Base-by-base conservation (phyloP, 1,140 invertebrate genomes). In the Drosophila athabasca region DNA sequence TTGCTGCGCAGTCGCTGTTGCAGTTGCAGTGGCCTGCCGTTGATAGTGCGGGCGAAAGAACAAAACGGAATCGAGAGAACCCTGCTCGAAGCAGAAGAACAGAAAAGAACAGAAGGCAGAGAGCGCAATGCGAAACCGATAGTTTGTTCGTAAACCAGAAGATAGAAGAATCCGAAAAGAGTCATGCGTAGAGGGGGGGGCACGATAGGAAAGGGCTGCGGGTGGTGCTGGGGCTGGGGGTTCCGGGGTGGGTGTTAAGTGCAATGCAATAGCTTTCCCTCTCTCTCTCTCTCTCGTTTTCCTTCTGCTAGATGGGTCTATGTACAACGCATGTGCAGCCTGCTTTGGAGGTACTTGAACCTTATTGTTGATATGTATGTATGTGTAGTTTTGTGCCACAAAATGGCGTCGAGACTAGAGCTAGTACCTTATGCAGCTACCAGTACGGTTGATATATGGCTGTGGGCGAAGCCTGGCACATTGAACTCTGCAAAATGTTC, bases 271-370 rank as follows among this genome's bases (percentile, higher is more conserved):
- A 17, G 15, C 17, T 19, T 19, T 7, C 5, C 45, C 17, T 11
- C 15, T 52, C 50, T 17, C 17, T 19, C 22, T 41, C 13, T 41
- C 39, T 52, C 62, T 22, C 19, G 26, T 43, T 19, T 4, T 31
- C 26, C 35, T 29, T 49, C 49, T 26, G 35, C 24, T 43, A 13
- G n/a, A 35, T 64, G 35, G 43, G n/a, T 59, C 55, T 69, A 49
- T 53, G 59, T 43, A 44, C 45, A 49, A 81, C 82, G 77, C 82
- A 87, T 78, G 75, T 68, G 82, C 62, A 52, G 77, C 48, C 54
- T 55, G 79, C 79, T 88, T 53, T 65, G 43, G 79, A 88, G 82
- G 83, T 87, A 87, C 82, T 87, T 87, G 82, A 87, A 87, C 82
- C 83, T 72, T 79, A 72, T 54, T 71, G 78, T 73, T 50, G 53